Evolutionary conservation across 2,888 invertebrate genomes (phyloP).

Genomic region (Thecophora atra): DNA sequence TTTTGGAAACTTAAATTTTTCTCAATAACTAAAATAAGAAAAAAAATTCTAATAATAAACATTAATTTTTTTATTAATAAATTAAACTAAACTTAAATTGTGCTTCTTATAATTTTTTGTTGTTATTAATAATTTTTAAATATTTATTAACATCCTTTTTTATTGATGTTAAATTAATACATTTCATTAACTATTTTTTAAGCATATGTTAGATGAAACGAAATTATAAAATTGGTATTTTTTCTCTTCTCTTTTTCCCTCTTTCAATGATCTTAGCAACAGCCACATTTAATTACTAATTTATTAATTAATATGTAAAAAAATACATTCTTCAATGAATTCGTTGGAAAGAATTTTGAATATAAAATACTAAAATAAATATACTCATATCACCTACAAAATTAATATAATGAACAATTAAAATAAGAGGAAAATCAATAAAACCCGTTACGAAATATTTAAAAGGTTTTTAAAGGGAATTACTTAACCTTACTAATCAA

Average conservation of each 20-base stretch:
- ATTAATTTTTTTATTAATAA: no score
- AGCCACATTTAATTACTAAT: constrained; percentile 62
- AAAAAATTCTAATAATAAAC: no score
- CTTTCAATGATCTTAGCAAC: constrained; percentile 44
- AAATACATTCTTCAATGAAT: constrained; percentile 21
- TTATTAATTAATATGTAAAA: constrained; percentile 8
- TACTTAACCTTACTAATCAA: constrained; percentile 35
- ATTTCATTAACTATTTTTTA: constrained; percentile 28
- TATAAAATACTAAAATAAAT: constrained; percentile 36
- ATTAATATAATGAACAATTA: constrained; percentile 9
- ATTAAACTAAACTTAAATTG: constrained; percentile 18
- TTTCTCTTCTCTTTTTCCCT: constrained; percentile 45
- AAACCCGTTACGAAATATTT: constrained; percentile 1
- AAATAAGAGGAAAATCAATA: neutral
- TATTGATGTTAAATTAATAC: constrained; percentile 36
- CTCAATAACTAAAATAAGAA: neutral
- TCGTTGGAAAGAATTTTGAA: constrained; percentile 4
- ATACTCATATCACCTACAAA: constrained; percentile 30
- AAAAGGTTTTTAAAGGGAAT: constrained; percentile 17
- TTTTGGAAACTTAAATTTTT: neutral
- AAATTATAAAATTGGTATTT: constrained; percentile 47
- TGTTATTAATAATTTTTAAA: neutral
- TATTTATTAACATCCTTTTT: constrained; percentile 42
- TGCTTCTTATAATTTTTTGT: constrained; percentile 5
- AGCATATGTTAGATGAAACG: constrained; percentile 11